Evolutionary conservation across 2,113 vertebrate genomes (phyloP).

Genomic region (Neolamprologus falcicula): DNA sequence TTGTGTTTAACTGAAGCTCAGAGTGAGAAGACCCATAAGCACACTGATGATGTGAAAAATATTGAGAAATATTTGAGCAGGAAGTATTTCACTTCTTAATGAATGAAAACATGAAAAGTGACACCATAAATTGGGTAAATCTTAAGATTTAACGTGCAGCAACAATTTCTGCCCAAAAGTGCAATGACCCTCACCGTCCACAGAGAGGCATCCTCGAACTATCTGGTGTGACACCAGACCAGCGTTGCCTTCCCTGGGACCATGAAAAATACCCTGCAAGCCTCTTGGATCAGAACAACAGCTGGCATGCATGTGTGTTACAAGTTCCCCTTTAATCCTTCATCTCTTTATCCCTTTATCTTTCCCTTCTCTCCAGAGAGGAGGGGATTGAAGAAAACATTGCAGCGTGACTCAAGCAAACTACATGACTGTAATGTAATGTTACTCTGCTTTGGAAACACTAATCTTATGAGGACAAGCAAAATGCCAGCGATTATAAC

Average conservation of each 20-base stretch:
- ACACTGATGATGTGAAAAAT: not conserved
- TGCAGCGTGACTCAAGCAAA: constrained; percentile 10
- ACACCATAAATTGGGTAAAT: not conserved
- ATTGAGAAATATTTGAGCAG: not conserved
- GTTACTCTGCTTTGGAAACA: constrained; percentile 33
- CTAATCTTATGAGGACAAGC: constrained; percentile 23
- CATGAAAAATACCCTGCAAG: constrained; percentile 21
- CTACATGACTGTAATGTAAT: not conserved
- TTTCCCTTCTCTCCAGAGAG: not conserved
- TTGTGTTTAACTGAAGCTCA: not conserved
- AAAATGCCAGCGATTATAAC: not conserved
- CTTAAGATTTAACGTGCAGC: not conserved
- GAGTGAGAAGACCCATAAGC: not conserved
- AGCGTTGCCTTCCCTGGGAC: not conserved
- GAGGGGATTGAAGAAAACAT: not conserved
- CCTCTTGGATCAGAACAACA: constrained; percentile 25
- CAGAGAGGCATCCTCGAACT: constrained; percentile 47
- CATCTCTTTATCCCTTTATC: constrained; percentile 43
- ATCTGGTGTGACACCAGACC: not conserved
- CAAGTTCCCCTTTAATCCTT: constrained; percentile 20
- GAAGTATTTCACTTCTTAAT: not conserved
- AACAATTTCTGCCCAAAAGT: not conserved
- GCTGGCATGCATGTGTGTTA: constrained; percentile 37
- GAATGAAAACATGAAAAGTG: not conserved
- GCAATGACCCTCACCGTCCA: constrained; percentile 45